phyloP scores from a whole-genome alignment of 1,140 invertebrate genomes.

The Dendroctonus ponderosae region DNA sequence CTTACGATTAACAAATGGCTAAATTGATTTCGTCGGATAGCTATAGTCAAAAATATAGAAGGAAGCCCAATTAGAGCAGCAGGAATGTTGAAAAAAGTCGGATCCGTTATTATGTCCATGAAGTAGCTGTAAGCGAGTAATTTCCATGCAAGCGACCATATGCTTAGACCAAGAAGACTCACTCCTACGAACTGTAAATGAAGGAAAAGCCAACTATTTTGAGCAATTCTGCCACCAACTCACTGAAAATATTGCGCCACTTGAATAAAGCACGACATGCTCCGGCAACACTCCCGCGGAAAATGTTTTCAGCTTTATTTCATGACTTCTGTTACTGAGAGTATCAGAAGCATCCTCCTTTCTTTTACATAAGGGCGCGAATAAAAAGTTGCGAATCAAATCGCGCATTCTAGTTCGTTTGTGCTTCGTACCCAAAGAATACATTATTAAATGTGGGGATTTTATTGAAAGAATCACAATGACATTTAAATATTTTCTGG shows the following conservation, averaged over 20 bases:
- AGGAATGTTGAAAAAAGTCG: slow-evolving; percentile 14
- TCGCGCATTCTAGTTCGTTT: no score
- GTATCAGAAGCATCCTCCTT: background rate
- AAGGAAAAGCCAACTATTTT: background rate
- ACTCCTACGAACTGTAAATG: slow-evolving; percentile 12
- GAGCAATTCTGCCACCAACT: background rate
- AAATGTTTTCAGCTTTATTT: slow-evolving; percentile 5
- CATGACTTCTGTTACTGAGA: slow-evolving; percentile 2
- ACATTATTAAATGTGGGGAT: no score
- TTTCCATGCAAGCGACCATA: slow-evolving; percentile 12
- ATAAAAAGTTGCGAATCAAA: no score
- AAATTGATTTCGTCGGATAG: background rate
- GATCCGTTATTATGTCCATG: slow-evolving; percentile 16
- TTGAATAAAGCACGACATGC: background rate
- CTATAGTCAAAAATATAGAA: slow-evolving; percentile 1
- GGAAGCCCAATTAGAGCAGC: slow-evolving; percentile 1
- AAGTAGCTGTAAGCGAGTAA: slow-evolving; percentile 7
- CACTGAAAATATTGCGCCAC: background rate
- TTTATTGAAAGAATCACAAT: no score
- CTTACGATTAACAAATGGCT: slow-evolving; percentile 11
- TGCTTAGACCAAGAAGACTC: background rate
- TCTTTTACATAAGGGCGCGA: no score
- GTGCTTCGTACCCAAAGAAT: no score
- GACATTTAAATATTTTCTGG: no score
- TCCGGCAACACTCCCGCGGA: background rate